phyloP scores from a whole-genome alignment of 1,140 invertebrate species.

The Physella acuta region DNA sequence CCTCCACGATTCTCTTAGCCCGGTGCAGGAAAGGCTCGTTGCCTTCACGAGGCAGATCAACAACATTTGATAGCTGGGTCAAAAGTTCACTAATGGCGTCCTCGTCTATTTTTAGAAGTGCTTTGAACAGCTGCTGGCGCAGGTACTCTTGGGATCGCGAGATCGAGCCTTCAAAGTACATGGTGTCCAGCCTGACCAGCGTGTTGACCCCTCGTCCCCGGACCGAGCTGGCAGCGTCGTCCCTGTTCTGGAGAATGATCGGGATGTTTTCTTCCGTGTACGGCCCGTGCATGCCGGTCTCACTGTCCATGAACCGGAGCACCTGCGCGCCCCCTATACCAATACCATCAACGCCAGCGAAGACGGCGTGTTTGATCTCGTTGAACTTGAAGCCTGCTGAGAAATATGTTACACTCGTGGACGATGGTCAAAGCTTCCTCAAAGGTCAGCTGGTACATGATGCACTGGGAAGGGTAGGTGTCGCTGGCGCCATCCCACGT shows the following conservation, averaged over 20 bases:
- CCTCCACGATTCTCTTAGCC: conserved; percentile 31
- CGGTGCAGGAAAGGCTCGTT: conserved; percentile 27
- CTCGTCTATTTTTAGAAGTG: conserved; percentile 29
- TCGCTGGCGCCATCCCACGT: conserved; percentile 42
- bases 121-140: conserved; percentile 30
- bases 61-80: conserved; percentile 8
- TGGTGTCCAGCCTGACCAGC: conserved; percentile 39
- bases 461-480: conserved; percentile 41
- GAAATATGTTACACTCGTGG: conserved; percentile 40
- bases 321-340: conserved; percentile 42
- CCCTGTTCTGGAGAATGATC: conserved; percentile 31
- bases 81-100: conserved; percentile 24
- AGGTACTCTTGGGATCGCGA: conserved; percentile 28
- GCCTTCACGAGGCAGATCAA: conserved; percentile 27
- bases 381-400: conserved; percentile 44
- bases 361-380: conserved; percentile 42
- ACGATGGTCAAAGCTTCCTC: conserved; percentile 40
- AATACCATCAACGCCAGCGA: conserved; percentile 39
- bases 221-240: conserved; percentile 35
- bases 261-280: conserved; percentile 46
- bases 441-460: conserved; percentile 44
- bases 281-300: conserved; percentile 42
- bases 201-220: conserved; percentile 35
- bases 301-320: conserved; percentile 37
- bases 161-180: conserved; percentile 42